Base-by-base conservation (phyloP, 2,888 invertebrate genomes). In the Epirrhoe alternata region DNA sequence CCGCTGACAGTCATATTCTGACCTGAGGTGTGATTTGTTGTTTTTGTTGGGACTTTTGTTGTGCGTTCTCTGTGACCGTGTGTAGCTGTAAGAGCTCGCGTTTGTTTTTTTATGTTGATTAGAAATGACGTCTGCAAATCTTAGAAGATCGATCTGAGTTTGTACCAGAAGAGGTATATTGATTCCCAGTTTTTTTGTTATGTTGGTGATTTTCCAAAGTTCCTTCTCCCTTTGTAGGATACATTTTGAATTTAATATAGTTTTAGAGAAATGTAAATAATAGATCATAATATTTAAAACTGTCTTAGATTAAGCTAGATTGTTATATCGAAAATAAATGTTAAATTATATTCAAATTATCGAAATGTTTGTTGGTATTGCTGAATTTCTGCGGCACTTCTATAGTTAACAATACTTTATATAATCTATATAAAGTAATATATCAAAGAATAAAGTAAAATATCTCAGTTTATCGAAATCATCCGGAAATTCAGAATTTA, bases 1-100 rank as follows among this genome's bases (percentile, higher is more conserved):
- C 97, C 97, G 0, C 87, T 97, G 16, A 96, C 96, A 56, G 96
- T 97, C 77, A 96, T 97, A 94, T 96, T 97, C 94, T 97, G 96
- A 97, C 96, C 96, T 94, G 96, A 96, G 81, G 82, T 77, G 47
- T 90, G 87, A 77, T 57, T 51, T 62, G 63, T 55, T 66, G 53
- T 53, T 56, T 76, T 77, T 66, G 70, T 75, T 78, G 60, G 68
- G 61, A 67, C 17, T 62, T 69, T 74, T 76, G 74, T 59, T 54
- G 47, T 58, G 17, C 47, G 47, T 75, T 75, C 71, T 78, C 74
- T 70, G 69, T 70, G 71, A 59, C 72, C 63, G 68, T 72, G 68
- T 76, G 68, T 49, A 14, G 33, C 12, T 35, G 38, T 30, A 17
- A 16, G 31, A 57, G 49, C 49, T 49, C 31, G 33, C 17, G 12